Evolutionary conservation across 2,797 vertebrate genomes (phyloP), one percentile per base, ranked within the genome.

Genomic region (Sebastes hubbsi): DNA sequence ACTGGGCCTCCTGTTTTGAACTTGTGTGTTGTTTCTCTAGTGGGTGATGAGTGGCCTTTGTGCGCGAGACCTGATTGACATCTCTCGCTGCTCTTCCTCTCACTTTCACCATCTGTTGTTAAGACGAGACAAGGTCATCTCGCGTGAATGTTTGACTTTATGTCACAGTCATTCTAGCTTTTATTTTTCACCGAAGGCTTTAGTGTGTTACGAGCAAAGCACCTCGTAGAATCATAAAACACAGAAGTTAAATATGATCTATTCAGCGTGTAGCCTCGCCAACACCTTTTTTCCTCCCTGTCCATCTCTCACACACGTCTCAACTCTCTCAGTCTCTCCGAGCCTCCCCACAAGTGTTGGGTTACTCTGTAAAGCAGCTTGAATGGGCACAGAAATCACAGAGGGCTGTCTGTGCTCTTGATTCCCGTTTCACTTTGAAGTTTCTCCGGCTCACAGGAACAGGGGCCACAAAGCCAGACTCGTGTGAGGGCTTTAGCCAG

Each of bases 401-500:
- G 89, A 93, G 87, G 84, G 82, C 90, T 86, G 91, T 87, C 92
- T 91, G 91, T 91, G 87, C 86, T 89, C 92, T 90, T 91, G 90
- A 91, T 89, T 93, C 90, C 81, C 46, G 8, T 90, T 90, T 90
- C 85, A 83, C 95, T 96, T 95, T 95, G 94, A 95, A 93, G 93
- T 94, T 83, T 78, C 70, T 75, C 71, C 74, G 38, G 87, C 88
- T 91, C 90, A 86, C 85, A 89, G 85, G 86, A 92, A 91, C 90
- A 88, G 72, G 77, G 87, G 83, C 86, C 82, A 88, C 86, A 89
- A 89, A 94, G 89, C 86, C 91, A 74, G 88, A 87, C 91, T 91
- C 84, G 81, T 93, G 94, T 91, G 92, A 89, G 86, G 91, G 91
- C 91, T 93, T 92, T 85, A 87, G 82, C 82, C 66, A 65, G 77